These are phyloP conservation scores for Hemibagrus guttatus DNA, from an alignment of 2,797 vertebrate genomes.

Conservation along the genomic window DNA sequence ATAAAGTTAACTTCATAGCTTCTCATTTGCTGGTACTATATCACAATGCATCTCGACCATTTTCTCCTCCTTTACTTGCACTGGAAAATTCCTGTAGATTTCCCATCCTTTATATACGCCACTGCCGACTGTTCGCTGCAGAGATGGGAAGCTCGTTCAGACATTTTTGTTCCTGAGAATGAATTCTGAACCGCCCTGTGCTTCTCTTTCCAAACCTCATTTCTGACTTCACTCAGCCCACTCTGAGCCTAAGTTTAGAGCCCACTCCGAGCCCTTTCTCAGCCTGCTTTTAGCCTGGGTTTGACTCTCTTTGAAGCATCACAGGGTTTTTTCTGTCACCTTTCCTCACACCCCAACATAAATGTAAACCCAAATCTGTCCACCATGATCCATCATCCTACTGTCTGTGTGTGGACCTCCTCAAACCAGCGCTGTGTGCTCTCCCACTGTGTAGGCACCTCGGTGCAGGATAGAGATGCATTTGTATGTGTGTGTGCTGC, in stretches of 20 bases:
- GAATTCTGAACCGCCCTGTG: not conserved
- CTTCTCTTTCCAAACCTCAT: not conserved
- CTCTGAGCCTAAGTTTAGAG: not conserved
- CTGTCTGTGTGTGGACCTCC: not conserved
- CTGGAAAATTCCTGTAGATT: not conserved
- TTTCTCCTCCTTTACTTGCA: not conserved
- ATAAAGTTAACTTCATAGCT: not conserved
- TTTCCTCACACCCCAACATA: not conserved
- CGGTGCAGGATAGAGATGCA: not conserved
- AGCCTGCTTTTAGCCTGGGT: not conserved
- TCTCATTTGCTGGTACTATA: not conserved
- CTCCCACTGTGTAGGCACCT: not conserved
- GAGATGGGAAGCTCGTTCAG: not conserved
- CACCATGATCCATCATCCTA: not conserved
- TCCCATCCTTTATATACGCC: no score
- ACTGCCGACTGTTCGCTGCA: no score
- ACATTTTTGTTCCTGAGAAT: not conserved
- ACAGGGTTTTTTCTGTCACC: not conserved
- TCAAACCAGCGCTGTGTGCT: not conserved
- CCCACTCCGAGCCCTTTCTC: not conserved
- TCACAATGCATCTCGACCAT: no score
- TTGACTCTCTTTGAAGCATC: not conserved
- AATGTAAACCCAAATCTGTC: not conserved
- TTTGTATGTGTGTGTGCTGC: constrained; percentile 17
- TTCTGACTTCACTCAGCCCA: not conserved